Evolutionary conservation across 1,140 invertebrate genomes (phyloP), one percentile per base, ranked within the genome.

Genomic region (Octopus bimaculoides): DNA sequence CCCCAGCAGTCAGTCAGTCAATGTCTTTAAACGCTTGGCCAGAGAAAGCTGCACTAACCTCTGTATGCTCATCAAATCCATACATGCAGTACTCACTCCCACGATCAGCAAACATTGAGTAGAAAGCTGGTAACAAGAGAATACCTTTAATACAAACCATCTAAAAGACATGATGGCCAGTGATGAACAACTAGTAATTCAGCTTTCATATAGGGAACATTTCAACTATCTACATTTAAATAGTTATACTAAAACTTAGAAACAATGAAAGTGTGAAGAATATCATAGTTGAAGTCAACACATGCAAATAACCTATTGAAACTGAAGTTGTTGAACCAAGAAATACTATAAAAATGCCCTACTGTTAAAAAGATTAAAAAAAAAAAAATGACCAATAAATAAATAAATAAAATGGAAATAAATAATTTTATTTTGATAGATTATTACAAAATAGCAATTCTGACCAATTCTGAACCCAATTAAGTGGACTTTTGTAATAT

Each of bases 1-100:
- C 66, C 66, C 66, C 66, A 17, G 14, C 66, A 71, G 66, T 71
- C 66, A 20, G 26, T 71, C 66, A 71, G 66, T 71, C 66, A 20
- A 20, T 71, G 66, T 71, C 66, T n/a, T 71, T 52, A 75, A 75
- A 75, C 74, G 52, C 74, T 75, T 71, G 74, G 74, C 52, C 52
- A 75, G 74, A 75, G 74, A 75, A 75, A 75, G 52, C 41, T 41
- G 74, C 74, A 75, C 74, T 75, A 75, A 75, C 74, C 74, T 75
- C 74, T 52, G 74, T 52, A 75, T 75, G 52, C 66, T 75, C 74
- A 52, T 75, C 74, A 75, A 75, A 52, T 52, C 74, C 74, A 75
- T 53, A 75, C 74, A 75, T 75, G 74, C 74, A 75, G 74, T 75
- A 52, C 17, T 74, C 73, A n/a, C 17, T 53, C 41, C 52, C 74